Evolutionary conservation across 2,888 invertebrate genomes (phyloP).

Genomic region (Branchipolynoe longqiensis): DNA sequence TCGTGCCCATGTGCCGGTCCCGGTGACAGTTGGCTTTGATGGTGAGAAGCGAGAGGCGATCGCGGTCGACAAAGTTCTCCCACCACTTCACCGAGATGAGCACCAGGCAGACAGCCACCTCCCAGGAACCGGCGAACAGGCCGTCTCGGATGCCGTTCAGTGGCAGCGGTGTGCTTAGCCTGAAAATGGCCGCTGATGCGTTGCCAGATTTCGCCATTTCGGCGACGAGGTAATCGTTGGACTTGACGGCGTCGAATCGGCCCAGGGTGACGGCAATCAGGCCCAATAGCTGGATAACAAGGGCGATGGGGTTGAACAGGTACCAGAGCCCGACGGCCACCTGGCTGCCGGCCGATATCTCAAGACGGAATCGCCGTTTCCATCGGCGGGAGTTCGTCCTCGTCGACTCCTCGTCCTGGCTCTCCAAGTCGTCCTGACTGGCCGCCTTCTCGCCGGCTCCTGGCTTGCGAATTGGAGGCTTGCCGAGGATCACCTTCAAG

Average conservation of each 20-base stretch:
- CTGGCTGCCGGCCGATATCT: not conserved
- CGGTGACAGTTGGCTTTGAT: slow-evolving; percentile 70
- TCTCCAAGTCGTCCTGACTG: not conserved
- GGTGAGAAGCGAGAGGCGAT: slow-evolving; percentile 58
- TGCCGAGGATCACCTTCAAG: slow-evolving; percentile 63
- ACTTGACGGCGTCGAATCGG: slow-evolving; percentile 6
- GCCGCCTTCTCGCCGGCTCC: slow-evolving; percentile 38
- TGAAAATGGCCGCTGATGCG: not conserved
- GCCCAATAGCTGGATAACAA: slow-evolving; percentile 6
- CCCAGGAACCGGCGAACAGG: slow-evolving; percentile 81
- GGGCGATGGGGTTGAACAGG: slow-evolving; percentile 9
- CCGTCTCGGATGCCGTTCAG: not conserved
- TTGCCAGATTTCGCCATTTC: not conserved
- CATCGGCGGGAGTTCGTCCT: not conserved
- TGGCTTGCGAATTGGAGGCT: not conserved
- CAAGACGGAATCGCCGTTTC: not conserved
- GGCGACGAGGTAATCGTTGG: not conserved
- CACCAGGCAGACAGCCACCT: slow-evolving; percentile 86
- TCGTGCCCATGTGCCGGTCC: slow-evolving; percentile 71
- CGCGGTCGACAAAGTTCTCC: slow-evolving; percentile 87
- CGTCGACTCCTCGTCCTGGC: not conserved
- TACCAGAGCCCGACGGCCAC: slow-evolving; percentile 27
- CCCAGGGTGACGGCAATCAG: not conserved
- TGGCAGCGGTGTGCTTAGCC: not conserved
- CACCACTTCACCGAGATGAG: slow-evolving; percentile 91